Evolutionary conservation across 2,113 vertebrate genomes (phyloP).

Genomic region (Pollimyrus isidori): DNA sequence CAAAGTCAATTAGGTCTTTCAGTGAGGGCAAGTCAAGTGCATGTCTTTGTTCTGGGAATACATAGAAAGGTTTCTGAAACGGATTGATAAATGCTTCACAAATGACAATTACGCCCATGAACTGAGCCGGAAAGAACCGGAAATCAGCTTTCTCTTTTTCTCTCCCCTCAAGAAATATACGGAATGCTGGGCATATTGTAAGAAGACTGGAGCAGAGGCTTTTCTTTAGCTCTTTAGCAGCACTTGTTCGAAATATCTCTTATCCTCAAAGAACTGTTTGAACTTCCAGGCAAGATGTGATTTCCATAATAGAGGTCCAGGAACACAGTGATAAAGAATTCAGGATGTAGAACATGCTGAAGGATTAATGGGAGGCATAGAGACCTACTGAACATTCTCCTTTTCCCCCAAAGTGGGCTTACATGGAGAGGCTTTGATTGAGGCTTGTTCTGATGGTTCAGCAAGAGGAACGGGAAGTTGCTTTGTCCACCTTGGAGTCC

Average conservation of each 20-base stretch:
- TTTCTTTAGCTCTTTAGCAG: constrained; percentile 13
- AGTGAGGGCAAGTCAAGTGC: constrained; percentile 38
- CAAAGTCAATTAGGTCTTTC: constrained; percentile 59
- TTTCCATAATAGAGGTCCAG: constrained; percentile 10
- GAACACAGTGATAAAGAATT: constrained; percentile 10
- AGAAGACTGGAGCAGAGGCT: constrained; percentile 23
- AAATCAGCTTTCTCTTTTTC: constrained; percentile 17
- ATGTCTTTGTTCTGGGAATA: constrained; percentile 47
- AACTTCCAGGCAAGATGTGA: constrained; percentile 9
- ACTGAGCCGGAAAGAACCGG: not conserved
- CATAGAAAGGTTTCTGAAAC: constrained; percentile 40
- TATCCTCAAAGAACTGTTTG: constrained; percentile 4
- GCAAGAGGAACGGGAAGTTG: not conserved
- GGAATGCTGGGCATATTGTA: constrained; percentile 17
- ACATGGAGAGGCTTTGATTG: not conserved
- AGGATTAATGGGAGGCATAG: constrained; percentile 1
- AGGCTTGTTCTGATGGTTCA: not conserved
- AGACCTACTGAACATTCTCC: not conserved
- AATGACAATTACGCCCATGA: constrained; percentile 17
- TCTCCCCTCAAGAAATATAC: constrained; percentile 17
- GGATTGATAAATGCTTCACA: constrained; percentile 38
- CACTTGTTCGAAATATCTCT: constrained; percentile 16
- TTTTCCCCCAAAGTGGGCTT: constrained; percentile 23
- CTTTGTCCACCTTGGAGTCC: not conserved
- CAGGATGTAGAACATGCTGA: constrained; percentile 15